Percentiles rank a stretch among this genome's conserved stretches.
phyloP scores from a whole-genome alignment of 1,140 invertebrate species.

The Trichonephila inaurata region DNA sequence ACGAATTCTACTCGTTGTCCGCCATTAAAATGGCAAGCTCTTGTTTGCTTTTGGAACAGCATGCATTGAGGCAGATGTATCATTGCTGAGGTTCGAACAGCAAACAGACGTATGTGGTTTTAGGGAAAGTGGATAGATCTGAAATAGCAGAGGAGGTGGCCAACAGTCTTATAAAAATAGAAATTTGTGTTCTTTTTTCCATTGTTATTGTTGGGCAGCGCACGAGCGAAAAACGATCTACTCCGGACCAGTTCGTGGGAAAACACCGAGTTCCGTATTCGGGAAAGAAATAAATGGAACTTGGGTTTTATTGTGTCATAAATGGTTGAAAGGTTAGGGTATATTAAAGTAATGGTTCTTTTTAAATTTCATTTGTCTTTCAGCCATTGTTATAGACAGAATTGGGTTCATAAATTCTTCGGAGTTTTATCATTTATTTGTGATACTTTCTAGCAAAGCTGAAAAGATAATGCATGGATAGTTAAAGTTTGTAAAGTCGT shows the following conservation, averaged over 20 bases:
- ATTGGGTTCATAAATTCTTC: too few relatives aligned
- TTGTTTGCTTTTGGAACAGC: slow-evolving; percentile 40
- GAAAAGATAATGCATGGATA: too few relatives aligned
- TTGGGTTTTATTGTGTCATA: neutral
- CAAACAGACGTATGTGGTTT: neutral
- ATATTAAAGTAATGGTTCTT: slow-evolving; percentile 14
- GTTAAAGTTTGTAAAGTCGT: too few relatives aligned
- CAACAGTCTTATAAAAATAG: slow-evolving; percentile 19
- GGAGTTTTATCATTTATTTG: too few relatives aligned
- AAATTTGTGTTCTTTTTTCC: neutral
- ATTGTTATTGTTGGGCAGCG: neutral
- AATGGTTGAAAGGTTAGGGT: neutral
- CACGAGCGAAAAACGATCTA: too few relatives aligned
- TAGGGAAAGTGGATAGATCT: neutral
- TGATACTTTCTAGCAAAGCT: too few relatives aligned
- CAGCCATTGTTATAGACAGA: neutral
- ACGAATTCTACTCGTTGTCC: slow-evolving; percentile 20
- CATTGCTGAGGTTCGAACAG: neutral
- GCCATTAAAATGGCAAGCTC: neutral
- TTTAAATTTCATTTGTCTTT: neutral
- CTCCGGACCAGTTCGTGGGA: neutral
- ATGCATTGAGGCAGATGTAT: slow-evolving; percentile 4
- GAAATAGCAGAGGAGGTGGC: slow-evolving; percentile 50
- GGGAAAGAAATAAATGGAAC: neutral
- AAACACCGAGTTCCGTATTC: neutral